Evolutionary conservation across 2,113 vertebrate species (phyloP).

Genomic region (Ceyx melanurus): DNA sequence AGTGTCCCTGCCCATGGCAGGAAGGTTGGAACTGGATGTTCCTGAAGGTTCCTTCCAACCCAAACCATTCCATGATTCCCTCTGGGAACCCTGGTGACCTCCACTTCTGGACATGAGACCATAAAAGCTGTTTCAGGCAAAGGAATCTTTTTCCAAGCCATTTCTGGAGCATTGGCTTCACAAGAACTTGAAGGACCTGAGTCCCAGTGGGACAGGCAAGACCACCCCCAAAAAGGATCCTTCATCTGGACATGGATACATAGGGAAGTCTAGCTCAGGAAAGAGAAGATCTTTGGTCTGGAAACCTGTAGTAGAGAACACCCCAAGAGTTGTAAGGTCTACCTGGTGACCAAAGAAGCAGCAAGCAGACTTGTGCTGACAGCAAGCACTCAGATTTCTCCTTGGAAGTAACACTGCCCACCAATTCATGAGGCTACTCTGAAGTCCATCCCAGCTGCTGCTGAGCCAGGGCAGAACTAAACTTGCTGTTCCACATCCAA

Average conservation of each 20-base stretch:
- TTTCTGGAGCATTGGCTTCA: neutral
- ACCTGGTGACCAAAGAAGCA: neutral
- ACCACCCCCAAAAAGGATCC: rapidly evolving
- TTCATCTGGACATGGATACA: neutral
- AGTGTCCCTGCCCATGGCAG: neutral
- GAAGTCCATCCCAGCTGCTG: neutral
- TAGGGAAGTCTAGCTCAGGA: neutral
- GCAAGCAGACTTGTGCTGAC: neutral
- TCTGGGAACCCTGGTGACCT: neutral
- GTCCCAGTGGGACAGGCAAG: neutral
- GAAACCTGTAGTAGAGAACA: neutral
- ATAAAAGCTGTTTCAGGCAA: neutral
- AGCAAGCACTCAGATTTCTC: neutral
- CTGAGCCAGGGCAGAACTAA: neutral
- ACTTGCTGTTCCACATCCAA: neutral
- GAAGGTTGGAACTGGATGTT: neutral
- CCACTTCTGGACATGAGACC: neutral
- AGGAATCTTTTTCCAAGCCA: neutral
- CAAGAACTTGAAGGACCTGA: neutral
- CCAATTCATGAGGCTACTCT: neutral
- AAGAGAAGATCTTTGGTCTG: neutral
- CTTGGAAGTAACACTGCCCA: neutral
- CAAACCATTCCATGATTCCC: neutral
- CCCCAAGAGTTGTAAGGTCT: neutral
- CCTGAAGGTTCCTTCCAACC: neutral